Evolutionary conservation across 2,113 vertebrate species (phyloP), one percentile per base, ranked within the genome.

Genomic region (Clarias batrachus): DNA sequence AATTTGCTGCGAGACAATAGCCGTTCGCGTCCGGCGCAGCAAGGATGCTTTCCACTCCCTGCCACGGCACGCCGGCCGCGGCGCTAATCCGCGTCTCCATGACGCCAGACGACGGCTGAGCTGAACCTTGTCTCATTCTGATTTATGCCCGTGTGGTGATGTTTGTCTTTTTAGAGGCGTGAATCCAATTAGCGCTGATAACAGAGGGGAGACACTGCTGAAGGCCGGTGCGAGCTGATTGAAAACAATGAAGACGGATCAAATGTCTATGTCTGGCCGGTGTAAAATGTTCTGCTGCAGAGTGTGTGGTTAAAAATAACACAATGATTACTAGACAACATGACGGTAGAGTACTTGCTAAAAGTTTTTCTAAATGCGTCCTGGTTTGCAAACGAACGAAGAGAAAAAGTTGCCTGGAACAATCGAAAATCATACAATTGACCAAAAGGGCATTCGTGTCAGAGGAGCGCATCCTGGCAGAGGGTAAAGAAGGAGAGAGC

Each of bases 1-100:
- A 97, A 96, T 95, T 95, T 94, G 94, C 92, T 92, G 92, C 92
- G 95, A 97, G 96, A 99, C 96, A 97, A 97, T 95, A 95, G 94
- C 95, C 90, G 94, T 7, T 96, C 95, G 96, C 94, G 94, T 95
- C 94, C 95, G 59, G 94, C 91, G 91, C 92, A 48, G 93, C 93
- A 94, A 8, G 48, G 95, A 97, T 96, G 95, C 96, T 96, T 96
- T 96, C 95, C 95, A 96, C 95, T 96, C 94, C 94, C 92, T 90
- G 92, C 95, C 94, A 81, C 25, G 94, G 94, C 48, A 92, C 93
- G 94, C 96, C 96, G 95, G 95, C 90, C 94, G 93, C 94, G 95
- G 92, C 83, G 52, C 96, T 97, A 96, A 97, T 96, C 95, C 93
- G 89, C 59, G 93, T 98, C 97, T 97, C 96, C 96, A 97, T 96